Percentiles rank a stretch among this genome's conserved stretches.
These are phyloP conservation scores for Riparia riparia DNA, from an alignment of 2,113 vertebrate genomes.

Conservation along the genomic window DNA sequence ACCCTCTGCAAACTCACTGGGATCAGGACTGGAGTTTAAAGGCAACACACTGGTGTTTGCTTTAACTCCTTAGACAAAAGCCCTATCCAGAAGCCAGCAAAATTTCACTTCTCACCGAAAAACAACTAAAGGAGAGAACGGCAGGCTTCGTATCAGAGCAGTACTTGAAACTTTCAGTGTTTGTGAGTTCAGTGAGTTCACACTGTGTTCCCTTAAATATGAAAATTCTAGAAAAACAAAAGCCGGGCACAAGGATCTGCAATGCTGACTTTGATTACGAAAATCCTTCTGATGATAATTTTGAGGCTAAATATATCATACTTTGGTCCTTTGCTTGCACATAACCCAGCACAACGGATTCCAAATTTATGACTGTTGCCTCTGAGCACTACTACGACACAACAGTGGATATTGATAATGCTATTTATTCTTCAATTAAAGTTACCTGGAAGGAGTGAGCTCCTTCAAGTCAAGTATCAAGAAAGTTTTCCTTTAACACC, in stretches of 20 bases:
- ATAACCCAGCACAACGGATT: background rate
- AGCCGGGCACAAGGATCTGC: background rate
- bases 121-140: background rate
- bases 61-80: slow-evolving; percentile 68
- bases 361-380: background rate
- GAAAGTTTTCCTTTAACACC: slow-evolving; percentile 23
- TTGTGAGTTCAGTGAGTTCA: background rate
- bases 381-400: background rate
- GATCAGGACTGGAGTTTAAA: slow-evolving; percentile 49
- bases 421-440: slow-evolving; percentile 32
- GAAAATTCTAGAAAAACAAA: slow-evolving; percentile 39
- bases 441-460: background rate
- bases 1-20: slow-evolving; percentile 47
- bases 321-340: background rate
- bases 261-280: background rate
- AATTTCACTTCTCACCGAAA: background rate
- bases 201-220: background rate
- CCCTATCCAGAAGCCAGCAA: background rate
- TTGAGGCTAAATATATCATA: background rate
- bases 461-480: background rate
- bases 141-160: background rate
- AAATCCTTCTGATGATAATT: slow-evolving; percentile 47
- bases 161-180: slow-evolving; percentile 23
- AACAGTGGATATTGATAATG: background rate
- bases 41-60: slow-evolving; percentile 55